A percentile compares a stretch with the other conserved stretches of the same genome.
Evolutionary conservation across 2,888 invertebrate species (phyloP).

Genomic region (Petrolisthes cinctipes): DNA sequence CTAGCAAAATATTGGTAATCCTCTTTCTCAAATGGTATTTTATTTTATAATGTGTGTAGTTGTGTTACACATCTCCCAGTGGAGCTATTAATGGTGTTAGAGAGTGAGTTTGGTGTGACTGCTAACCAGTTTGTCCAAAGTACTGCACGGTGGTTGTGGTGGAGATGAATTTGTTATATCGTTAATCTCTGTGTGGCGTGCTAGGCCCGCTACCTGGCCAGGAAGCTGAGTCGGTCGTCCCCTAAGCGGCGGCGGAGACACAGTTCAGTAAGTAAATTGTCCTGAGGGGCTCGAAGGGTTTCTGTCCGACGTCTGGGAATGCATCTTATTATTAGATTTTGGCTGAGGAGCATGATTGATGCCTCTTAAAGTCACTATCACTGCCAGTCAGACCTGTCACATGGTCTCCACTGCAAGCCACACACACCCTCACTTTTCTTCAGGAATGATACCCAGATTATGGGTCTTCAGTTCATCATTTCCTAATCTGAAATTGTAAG

Average conservation of each 20-base stretch:
- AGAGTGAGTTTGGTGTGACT: conserved; percentile 10
- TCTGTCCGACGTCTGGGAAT: conserved; percentile 51
- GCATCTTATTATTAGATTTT: conserved; percentile 39
- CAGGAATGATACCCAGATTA: too few species aligned
- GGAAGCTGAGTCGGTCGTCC: conserved; percentile 62
- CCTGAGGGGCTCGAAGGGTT: conserved; percentile 36
- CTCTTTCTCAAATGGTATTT: too few species aligned
- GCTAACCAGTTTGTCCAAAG: conserved; percentile 5
- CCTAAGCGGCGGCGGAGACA: conserved; percentile 62
- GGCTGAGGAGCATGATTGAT: conserved; percentile 54
- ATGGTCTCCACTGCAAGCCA: not conserved
- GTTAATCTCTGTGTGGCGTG: conserved; percentile 54
- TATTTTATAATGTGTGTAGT: too few species aligned
- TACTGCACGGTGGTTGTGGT: conserved; percentile 2
- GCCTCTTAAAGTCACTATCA: conserved; percentile 39
- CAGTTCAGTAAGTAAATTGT: conserved; percentile 57
- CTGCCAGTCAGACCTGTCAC: conserved; percentile 25
- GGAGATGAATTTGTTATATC: conserved; percentile 21
- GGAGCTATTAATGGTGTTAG: not conserved
- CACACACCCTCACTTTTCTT: not conserved
- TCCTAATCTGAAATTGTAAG: too few species aligned
- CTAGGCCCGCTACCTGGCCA: conserved; percentile 61
- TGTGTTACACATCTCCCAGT: too few species aligned
- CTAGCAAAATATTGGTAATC: too few species aligned
- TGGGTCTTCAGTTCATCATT: too few species aligned